Evolutionary conservation across 2,113 vertebrate species (phyloP), one percentile per base, ranked within the genome.

Genomic region (Proteles cristata): DNA sequence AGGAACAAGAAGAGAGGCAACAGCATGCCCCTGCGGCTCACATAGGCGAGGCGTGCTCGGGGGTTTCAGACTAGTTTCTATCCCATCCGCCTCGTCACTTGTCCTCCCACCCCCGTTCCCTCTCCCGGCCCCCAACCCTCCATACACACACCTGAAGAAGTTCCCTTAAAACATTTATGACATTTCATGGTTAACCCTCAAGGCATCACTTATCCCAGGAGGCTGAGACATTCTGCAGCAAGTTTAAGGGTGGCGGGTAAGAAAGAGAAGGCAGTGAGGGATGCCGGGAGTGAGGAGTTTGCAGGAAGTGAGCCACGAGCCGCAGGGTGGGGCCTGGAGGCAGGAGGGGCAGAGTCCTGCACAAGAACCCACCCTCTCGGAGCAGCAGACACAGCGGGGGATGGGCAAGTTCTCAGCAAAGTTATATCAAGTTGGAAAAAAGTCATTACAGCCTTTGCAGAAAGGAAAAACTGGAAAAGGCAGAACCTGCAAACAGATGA

Each of bases 211-310:
- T 33, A 77, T 71, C 23, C 86, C 25, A 31, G 0, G 10, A 28
- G 74, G 61, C 19, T 69, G 55, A 94, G 83, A 89, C 77, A 53
- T 3, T 87, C 28, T 80, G 87, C 45, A 90, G 95, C 69, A 81
- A 93, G 69, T 73, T 68, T 66, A 93, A 95, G 81, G 92, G 95
- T 26, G 65, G 73, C 89, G 66, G 68, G n/a, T 39, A 53, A 96
- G 83, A 94, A 74, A 63, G 26, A 69, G 58, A 73, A 0, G 35
- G 76, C 63, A 69, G 73, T 7, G 2, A 76, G 17, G 61, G 77
- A 50, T 3, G 68, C 68, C 39, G 74, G 74, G 61, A 50, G 68
- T 19, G 50, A 85, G 1, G 87, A 77, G 45, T 10, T 79, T 88
- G 93, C 43, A 21, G 55, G 71, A 61, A 48, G 65, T 69, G 58